Evolutionary conservation across 2,113 vertebrate genomes (phyloP).

Genomic region (Scatophagus argus): DNA sequence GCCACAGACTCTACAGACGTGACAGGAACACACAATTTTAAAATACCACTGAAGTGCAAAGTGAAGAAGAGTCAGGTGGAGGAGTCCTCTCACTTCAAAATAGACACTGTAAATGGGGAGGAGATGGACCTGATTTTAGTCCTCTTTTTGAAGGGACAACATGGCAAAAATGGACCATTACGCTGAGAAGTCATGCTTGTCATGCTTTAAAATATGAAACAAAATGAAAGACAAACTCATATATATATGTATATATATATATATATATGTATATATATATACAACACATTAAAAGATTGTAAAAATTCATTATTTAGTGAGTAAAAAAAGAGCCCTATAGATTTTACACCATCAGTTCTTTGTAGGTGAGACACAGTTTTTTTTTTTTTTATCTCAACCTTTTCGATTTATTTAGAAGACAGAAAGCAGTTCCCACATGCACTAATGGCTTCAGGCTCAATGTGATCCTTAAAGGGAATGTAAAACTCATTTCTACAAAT

Average conservation of each 20-base stretch:
- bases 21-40: conserved; percentile 62
- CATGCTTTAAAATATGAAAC: background rate
- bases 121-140: conserved; percentile 10
- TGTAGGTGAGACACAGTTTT: background rate
- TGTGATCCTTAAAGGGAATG: conserved; percentile 38
- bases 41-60: conserved; percentile 60
- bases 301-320: background rate
- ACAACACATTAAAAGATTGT: background rate
- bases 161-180: conserved; percentile 2
- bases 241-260: too few species aligned
- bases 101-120: conserved; percentile 1
- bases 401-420: conserved; percentile 14
- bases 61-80: conserved; percentile 32
- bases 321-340: background rate
- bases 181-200: background rate
- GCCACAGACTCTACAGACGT: conserved; percentile 31
- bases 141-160: background rate
- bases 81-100: conserved; percentile 18
- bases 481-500: conserved; percentile 66
- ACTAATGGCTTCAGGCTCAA: conserved; percentile 45
- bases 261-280: too few species aligned
- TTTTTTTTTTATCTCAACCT: background rate
- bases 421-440: conserved; percentile 33
- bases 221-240: background rate
- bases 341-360: background rate